phyloP scores from a whole-genome alignment of 2,797 vertebrate genomes.

The Phrynocephalus forsythii region DNA sequence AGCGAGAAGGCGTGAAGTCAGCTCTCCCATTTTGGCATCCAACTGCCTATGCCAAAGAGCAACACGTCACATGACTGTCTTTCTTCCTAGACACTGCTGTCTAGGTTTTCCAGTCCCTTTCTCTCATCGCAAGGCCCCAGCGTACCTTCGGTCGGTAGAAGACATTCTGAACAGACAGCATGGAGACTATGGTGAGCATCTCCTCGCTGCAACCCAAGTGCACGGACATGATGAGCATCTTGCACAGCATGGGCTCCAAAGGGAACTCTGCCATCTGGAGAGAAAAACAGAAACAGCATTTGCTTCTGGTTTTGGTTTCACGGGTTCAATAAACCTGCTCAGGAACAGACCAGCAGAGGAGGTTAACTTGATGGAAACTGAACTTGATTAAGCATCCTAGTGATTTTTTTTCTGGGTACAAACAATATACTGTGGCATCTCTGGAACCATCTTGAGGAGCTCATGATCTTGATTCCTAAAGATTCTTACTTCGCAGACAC shows the following conservation, averaged over 20 bases:
- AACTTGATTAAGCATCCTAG: background rate
- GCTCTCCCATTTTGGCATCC: background rate
- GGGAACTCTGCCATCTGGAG: slow-evolving; percentile 98
- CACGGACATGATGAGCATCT: slow-evolving; percentile 99
- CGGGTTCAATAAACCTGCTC: background rate
- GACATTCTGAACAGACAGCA: slow-evolving; percentile 98
- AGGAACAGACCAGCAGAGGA: background rate
- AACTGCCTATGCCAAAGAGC: background rate
- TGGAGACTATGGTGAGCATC: slow-evolving; percentile 98
- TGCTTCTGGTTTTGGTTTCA: background rate
- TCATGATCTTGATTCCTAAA: background rate
- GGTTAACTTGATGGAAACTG: background rate
- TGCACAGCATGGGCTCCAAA: slow-evolving; percentile 98
- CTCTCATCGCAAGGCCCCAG: background rate
- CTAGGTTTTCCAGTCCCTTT: background rate
- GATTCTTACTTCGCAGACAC: background rate
- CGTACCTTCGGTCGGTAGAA: slow-evolving; percentile 96
- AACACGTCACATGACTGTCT: background rate
- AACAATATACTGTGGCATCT: background rate
- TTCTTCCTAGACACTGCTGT: background rate
- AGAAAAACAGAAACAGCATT: slow-evolving; percentile 43
- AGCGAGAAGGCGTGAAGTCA: background rate
- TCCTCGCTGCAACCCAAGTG: slow-evolving; percentile 98
- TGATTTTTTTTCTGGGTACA: background rate
- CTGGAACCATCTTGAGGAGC: background rate